These are phyloP conservation scores for Tipula lateralis DNA, from an alignment of 2,888 invertebrate species.

Conservation along the genomic window DNA sequence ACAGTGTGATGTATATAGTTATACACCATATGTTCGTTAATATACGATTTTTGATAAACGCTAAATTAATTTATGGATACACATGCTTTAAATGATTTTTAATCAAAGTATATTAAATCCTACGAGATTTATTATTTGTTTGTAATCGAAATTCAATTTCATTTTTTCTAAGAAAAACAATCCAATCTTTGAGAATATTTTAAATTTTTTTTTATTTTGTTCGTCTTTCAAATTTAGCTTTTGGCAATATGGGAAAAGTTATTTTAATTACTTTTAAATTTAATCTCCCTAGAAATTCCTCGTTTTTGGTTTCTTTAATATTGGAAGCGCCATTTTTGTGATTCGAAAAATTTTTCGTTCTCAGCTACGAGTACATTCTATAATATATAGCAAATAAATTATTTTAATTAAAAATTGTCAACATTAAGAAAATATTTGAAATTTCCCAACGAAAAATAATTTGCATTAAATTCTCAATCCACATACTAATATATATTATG, in stretches of 20 bases:
- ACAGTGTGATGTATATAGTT: too few species aligned
- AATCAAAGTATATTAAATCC: background rate
- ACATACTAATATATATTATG: too few species aligned
- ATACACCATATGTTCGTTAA: too few species aligned
- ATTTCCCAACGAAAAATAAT: background rate
- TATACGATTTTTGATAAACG: too few species aligned
- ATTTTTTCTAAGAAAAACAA: background rate
- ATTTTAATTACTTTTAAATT: background rate
- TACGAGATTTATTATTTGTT: background rate
- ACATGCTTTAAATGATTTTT: background rate
- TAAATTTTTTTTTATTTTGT: too few species aligned
- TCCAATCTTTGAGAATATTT: background rate
- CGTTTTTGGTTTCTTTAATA: background rate
- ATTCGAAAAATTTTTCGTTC: background rate
- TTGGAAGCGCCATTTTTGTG: background rate
- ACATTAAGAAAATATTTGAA: background rate
- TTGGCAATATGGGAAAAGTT: background rate
- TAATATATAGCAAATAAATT: background rate
- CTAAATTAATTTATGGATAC: background rate
- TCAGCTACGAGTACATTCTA: too few species aligned
- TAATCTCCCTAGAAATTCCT: background rate
- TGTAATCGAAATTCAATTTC: background rate
- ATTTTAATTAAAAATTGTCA: conserved; percentile 4
- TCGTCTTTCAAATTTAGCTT: background rate
- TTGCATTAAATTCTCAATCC: background rate